These are phyloP conservation scores for Lasius platythorax DNA, from an alignment of 2,888 invertebrate genomes.

Conservation along the genomic window DNA sequence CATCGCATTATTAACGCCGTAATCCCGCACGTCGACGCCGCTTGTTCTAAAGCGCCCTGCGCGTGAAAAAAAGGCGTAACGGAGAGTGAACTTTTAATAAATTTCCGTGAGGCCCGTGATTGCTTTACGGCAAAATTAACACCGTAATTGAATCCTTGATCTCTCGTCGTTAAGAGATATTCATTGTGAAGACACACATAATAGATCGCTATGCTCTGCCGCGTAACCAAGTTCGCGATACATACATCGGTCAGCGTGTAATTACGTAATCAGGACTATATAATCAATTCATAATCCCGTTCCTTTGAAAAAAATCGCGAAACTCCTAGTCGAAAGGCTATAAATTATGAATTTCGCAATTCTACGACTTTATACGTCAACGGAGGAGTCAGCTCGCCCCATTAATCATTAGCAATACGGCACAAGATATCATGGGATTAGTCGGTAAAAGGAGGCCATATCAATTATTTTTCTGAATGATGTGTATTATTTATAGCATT, in stretches of 20 bases:
- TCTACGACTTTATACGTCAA: slow-evolving; percentile 50
- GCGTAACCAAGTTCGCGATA: slow-evolving; percentile 28
- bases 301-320: slow-evolving; percentile 48
- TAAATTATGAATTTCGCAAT: slow-evolving; percentile 57
- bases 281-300: slow-evolving; percentile 44
- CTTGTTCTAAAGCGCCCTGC: neutral
- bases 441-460: slow-evolving; percentile 46
- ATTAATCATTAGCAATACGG: slow-evolving; percentile 42
- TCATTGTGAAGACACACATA: slow-evolving; percentile 38
- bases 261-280: slow-evolving; percentile 41
- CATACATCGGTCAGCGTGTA: slow-evolving; percentile 33
- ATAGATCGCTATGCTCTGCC: slow-evolving; percentile 8
- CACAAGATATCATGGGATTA: slow-evolving; percentile 45
- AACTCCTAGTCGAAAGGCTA: slow-evolving; percentile 38
- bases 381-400: slow-evolving; percentile 48
- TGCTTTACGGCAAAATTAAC: slow-evolving; percentile 41
- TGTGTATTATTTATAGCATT: slow-evolving; percentile 10
- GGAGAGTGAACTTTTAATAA: slow-evolving; percentile 4
- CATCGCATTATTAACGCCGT: slow-evolving; percentile 41
- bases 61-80: slow-evolving; percentile 1
- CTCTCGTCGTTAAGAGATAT: slow-evolving; percentile 41
- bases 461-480: neutral
- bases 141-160: slow-evolving; percentile 40
- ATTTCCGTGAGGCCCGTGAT: slow-evolving; percentile 10
- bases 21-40: neutral